phyloP scores from a whole-genome alignment of 2,113 vertebrate genomes.

The Plecotus auritus region DNA sequence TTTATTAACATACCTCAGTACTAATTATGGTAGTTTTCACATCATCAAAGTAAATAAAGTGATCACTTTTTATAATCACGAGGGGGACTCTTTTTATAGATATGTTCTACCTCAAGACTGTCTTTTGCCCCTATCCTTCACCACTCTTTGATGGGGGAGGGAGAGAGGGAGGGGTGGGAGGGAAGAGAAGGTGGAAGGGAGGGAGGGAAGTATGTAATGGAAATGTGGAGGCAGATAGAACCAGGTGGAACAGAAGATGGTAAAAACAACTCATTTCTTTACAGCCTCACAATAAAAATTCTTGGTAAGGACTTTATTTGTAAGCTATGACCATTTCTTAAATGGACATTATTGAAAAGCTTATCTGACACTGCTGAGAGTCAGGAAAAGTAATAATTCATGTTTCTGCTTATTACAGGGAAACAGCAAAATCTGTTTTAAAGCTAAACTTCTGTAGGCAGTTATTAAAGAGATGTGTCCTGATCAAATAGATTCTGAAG shows the following conservation, averaged over 20 bases:
- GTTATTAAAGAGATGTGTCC: not conserved
- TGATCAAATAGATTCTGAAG: not conserved
- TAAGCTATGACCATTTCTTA: not conserved
- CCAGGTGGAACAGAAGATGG: not conserved
- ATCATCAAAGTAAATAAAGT: not conserved
- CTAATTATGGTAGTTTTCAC: not conserved
- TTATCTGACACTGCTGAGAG: not conserved
- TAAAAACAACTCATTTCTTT: not conserved
- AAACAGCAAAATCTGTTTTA: not conserved
- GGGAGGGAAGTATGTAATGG: too few relatives aligned
- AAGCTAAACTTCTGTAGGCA: slow-evolving; percentile 4
- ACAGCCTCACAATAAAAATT: not conserved
- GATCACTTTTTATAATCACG: not conserved
- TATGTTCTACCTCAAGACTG: not conserved
- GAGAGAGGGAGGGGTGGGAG: accelerated
- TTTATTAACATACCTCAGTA: not conserved
- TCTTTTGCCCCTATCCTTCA: not conserved
- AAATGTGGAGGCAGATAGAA: not conserved
- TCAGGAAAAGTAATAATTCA: not conserved
- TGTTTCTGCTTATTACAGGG: not conserved
- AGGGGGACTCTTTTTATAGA: not conserved
- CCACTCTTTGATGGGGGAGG: not conserved
- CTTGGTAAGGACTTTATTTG: not conserved
- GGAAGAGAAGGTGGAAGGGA: not conserved
- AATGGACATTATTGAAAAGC: not conserved